Evolutionary conservation across 2,888 invertebrate genomes (phyloP), one percentile per base, ranked within the genome.

Genomic region (Melanostoma mellinum): DNA sequence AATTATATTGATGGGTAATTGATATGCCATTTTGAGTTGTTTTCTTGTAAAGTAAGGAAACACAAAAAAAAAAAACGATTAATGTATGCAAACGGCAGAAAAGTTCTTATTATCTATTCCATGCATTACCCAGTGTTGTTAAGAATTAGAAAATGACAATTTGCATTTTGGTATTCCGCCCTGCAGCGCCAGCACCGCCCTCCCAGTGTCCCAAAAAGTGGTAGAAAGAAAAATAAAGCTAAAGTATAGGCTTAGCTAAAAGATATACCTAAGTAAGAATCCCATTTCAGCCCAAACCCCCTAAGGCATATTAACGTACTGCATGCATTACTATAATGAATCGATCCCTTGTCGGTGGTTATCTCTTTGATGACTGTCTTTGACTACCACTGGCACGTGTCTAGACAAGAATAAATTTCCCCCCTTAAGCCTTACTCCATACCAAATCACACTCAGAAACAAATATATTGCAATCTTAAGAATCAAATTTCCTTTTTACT

Each of bases 81-180:
- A 20, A 20, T 20, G 20, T 20, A 20, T 20, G 20, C 20, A 6
- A 40, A 6, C 35, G 30, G 20, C 56, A 58, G 63, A 53, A 55
- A 65, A 58, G 73, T 40, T 50, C 84, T 71, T 65, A 67, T 84
- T 74, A 79, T 42, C 61, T 84, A 84, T 84, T 79, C 84, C 79
- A 84, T 84, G 84, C 79, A 84, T 84, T 79, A 84, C 71, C 84
- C 71, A 84, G 74, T 67, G 71, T 71, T 74, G 71, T 79, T 84
- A 60, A 71, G 67, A 75, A 84, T 79, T 79, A 84, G 79, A 67
- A 75, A 71, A 67, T 56, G 79, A 78, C 69, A 82, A 82, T 77
- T 77, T 48, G 40, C 60, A 67, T 32, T 73, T 73, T 61, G 6
- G 38, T 36, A 50, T 46, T 50, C 4, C 33, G n/a, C 44, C 20